A percentile compares a stretch with the other conserved stretches of the same genome.
Evolutionary conservation across 2,888 invertebrate species (phyloP).

Genomic region (Sesia apiformis): DNA sequence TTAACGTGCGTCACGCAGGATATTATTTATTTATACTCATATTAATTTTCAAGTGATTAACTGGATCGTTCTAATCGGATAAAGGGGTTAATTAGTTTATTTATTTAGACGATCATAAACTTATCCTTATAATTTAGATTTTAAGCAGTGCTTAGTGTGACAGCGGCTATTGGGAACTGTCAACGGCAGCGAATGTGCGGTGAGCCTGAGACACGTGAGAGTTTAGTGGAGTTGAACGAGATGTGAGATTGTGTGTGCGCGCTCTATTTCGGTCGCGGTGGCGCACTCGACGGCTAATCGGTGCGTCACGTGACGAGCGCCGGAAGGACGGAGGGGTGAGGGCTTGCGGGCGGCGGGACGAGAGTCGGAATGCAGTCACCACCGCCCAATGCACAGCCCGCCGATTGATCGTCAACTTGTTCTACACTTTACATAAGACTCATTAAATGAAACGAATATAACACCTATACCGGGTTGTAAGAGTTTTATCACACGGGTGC

Average conservation of each 20-base stretch:
- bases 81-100: too few relatives aligned
- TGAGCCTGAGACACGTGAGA: conserved; percentile 32
- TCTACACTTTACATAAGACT: not conserved
- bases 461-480: too few relatives aligned
- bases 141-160: too few relatives aligned
- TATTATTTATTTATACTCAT: too few relatives aligned
- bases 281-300: conserved; percentile 69
- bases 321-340: conserved; percentile 62
- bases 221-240: conserved; percentile 48
- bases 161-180: not conserved
- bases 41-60: too few relatives aligned
- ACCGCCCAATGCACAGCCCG: conserved; percentile 54
- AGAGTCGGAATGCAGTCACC: conserved; percentile 69
- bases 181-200: not conserved
- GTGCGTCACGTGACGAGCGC: conserved; percentile 68
- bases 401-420: conserved; percentile 43
- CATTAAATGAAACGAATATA: not conserved
- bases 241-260: conserved; percentile 51
- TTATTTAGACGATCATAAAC: too few relatives aligned
- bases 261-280: conserved; percentile 70
- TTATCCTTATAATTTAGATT: too few relatives aligned
- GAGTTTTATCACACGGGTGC: too few relatives aligned
- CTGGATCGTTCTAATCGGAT: too few relatives aligned
- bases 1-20: too few relatives aligned
- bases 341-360: conserved; percentile 28